Percentiles rank a stretch among this genome's conserved stretches.
phyloP scores from a whole-genome alignment of 1,140 invertebrate species.

The Drosophila pruinosa region DNA sequence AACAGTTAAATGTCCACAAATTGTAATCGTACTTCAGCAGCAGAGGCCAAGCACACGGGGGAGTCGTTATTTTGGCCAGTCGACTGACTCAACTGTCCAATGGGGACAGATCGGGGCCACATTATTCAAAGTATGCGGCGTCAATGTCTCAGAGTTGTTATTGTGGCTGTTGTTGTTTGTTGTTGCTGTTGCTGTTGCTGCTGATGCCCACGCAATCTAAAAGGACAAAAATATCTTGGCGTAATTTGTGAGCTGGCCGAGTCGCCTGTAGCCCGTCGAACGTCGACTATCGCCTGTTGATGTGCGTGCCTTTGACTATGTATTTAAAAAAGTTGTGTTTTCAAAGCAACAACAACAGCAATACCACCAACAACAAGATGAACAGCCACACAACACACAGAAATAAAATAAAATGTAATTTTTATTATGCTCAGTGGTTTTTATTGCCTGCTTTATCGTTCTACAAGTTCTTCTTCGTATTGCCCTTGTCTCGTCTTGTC shows the following conservation, averaged over 20 bases:
- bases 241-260: slow-evolving; percentile 54
- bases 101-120: slow-evolving; percentile 29
- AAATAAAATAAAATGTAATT: slow-evolving; percentile 82
- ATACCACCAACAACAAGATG: not conserved
- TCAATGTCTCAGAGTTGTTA: slow-evolving; percentile 20
- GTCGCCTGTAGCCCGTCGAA: slow-evolving; percentile 5
- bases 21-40: slow-evolving; percentile 52
- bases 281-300: slow-evolving; percentile 62
- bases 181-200: slow-evolving; percentile 5
- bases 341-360: slow-evolving; percentile 18
- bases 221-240: slow-evolving; percentile 56
- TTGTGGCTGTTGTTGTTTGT: not conserved
- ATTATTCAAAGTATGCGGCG: slow-evolving; percentile 60
- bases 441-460: slow-evolving; percentile 80
- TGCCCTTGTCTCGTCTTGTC: slow-evolving; percentile 46
- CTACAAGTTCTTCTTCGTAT: slow-evolving; percentile 61
- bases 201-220: slow-evolving; percentile 63
- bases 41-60: slow-evolving; percentile 54
- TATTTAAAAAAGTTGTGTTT: slow-evolving; percentile 68
- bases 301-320: slow-evolving; percentile 69
- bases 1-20: slow-evolving; percentile 81
- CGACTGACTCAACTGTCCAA: slow-evolving; percentile 4
- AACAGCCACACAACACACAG: slow-evolving; percentile 29
- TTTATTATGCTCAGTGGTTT: slow-evolving; percentile 80
- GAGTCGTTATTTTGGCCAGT: slow-evolving; percentile 59